phyloP scores from a whole-genome alignment of 2,113 vertebrate species.

The Proterorhinus semilunaris region DNA sequence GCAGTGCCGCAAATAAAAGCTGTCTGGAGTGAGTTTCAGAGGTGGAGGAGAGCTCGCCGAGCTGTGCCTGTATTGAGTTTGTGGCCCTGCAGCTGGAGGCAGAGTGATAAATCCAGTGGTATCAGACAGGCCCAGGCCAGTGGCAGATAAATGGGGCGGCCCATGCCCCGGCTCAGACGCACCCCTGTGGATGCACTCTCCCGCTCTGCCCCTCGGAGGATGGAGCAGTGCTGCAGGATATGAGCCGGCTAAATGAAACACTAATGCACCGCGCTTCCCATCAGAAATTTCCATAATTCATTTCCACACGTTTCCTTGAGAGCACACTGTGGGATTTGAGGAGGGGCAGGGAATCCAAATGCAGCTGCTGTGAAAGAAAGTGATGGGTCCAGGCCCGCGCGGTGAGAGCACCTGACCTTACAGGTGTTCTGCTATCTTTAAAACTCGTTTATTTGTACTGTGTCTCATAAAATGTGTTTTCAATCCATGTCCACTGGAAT shows the following conservation, averaged over 20 bases:
- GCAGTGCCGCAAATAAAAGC: conserved; percentile 53
- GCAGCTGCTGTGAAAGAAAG: conserved; percentile 68
- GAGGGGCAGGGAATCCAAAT: conserved; percentile 72
- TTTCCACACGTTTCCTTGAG: conserved; percentile 80
- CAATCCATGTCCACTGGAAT: neutral
- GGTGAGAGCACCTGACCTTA: conserved; percentile 64
- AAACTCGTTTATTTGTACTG: conserved; percentile 1
- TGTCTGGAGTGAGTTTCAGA: conserved; percentile 56
- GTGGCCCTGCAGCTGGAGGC: conserved; percentile 67
- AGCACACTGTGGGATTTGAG: conserved; percentile 73
- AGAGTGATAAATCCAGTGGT: conserved; percentile 81
- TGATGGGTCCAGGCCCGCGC: conserved; percentile 39
- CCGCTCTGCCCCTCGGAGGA: conserved; percentile 71
- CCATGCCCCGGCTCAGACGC: conserved; percentile 67
- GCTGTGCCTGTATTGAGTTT: conserved; percentile 63
- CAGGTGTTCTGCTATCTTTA: conserved; percentile 55
- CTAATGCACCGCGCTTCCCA: conserved; percentile 79
- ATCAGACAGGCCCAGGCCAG: conserved; percentile 77
- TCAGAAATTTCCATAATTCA: conserved; percentile 86
- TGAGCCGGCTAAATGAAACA: conserved; percentile 77
- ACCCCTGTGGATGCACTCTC: conserved; percentile 77
- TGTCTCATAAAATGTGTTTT: neutral
- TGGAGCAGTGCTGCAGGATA: conserved; percentile 73
- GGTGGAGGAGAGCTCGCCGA: conserved; percentile 65
- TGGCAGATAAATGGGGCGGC: conserved; percentile 78